Percentiles rank a stretch among this genome's conserved stretches.
Conservation (phyloP, 2,797 vertebrate species). For the Pogonophryne albipinna region DNA sequence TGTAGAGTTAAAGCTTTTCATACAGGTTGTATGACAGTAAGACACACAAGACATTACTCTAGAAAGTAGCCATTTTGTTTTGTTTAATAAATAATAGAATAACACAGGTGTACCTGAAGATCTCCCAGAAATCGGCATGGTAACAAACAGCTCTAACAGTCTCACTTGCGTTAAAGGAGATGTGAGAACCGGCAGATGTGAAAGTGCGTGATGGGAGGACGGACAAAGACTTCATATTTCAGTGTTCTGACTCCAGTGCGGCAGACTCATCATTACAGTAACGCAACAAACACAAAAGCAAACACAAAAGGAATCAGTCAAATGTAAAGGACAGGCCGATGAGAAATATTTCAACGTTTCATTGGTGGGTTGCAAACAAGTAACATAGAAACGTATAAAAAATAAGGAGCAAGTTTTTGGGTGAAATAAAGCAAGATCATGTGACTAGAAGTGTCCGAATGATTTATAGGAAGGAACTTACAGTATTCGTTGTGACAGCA, state of each 20-base stretch:
- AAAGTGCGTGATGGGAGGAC: constrained; percentile 41
- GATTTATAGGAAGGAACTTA: not conserved
- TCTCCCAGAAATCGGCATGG: not conserved
- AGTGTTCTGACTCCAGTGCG: constrained; percentile 51
- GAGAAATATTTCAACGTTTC: not conserved
- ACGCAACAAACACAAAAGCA: not conserved
- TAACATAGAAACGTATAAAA: not conserved
- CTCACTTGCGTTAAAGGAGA: constrained; percentile 26
- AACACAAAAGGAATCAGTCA: not conserved
- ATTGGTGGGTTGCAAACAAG: not conserved
- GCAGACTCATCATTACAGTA: constrained; percentile 9
- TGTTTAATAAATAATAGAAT: constrained; percentile 65
- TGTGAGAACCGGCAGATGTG: constrained; percentile 36
- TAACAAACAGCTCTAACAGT: constrained; percentile 26
- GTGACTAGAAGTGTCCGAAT: not conserved
- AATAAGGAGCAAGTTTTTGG: not conserved
- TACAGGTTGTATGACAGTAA: not conserved
- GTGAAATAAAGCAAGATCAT: not conserved
- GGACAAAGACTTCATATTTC: constrained; percentile 34
- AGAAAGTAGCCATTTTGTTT: not conserved
- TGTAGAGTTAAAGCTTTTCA: constrained; percentile 2
- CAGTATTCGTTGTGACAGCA: not conserved
- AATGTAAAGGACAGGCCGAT: not conserved
- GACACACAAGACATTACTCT: constrained; percentile 11
- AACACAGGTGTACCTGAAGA: constrained; percentile 39